Evolutionary conservation across 2,888 invertebrate species (phyloP), one percentile per base, ranked within the genome.

Genomic region (Synergus itoensis): DNA sequence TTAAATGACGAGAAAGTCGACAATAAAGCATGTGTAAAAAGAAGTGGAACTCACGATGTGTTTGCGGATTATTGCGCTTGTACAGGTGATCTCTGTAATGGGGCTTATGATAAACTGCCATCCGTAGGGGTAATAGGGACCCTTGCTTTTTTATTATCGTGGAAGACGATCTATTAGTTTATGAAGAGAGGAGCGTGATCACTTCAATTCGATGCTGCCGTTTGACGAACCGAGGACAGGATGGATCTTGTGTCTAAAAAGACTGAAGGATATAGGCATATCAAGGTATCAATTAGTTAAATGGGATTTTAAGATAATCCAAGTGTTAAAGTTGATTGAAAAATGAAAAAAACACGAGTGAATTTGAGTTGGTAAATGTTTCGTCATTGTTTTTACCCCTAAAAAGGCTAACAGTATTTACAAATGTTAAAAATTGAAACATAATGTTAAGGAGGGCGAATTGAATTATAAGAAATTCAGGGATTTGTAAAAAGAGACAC

Each of bases 1-100:
- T 92, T 97, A 75, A 93, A 94, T 36, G 96, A 96, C 84, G 88
- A 86, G 4, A 93, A 93, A 4, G 93, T 92, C 77, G 94, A 94
- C 86, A 93, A 94, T 87, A 94, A 94, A 81, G 92, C 93, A 8
- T 97, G 97, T 90, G 92, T 95, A 83, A 94, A 94, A 86, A 94
- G 96, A 82, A 94, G 94, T 16, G 97, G 97, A 53, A 96, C 95
- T 18, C 96, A 96, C 83, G 95, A 96, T 86, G 94, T 97, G 0
- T 94, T 95, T 85, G 95, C 96, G 77, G 93, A 94, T 2, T 97
- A 97, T 91, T 98, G 97, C 92, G 94, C 96, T 80, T 98, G 98
- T 92, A 95, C 95, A 88, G 94, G 94, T 8, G 95, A 96, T 89
- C 93, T 96, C 28, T 98, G 98, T 93, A 98, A 98, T 89, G 92